Base-by-base conservation (phyloP, 2,113 vertebrate species). In the Pan troglodytes region DNA sequence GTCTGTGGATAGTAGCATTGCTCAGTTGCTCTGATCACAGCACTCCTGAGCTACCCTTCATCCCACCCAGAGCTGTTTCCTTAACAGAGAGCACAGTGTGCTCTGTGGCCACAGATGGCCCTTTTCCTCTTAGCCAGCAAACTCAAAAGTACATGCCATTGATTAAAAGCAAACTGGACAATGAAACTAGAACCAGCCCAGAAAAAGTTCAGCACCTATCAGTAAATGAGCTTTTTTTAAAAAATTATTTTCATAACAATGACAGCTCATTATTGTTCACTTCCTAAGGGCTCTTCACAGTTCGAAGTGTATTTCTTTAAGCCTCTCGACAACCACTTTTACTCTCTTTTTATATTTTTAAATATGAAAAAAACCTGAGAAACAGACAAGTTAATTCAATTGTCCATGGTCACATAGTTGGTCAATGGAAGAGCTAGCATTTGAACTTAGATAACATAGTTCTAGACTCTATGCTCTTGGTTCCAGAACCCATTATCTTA, bases 101-200 rank as follows among this genome's bases (percentile, higher is more conserved):
- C 38, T 52, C 75, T 22, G 27, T 0, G 1, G 10, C n/a, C 30
- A 61, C 50, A 76, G 78, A 61, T 57, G 67, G 8, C 13, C 3
- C 80, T 73, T 68, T 73, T 20, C 75, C n/a, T 75, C 18, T 45
- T 20, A 59, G 11, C 23, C 70, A 82, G 83, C 25, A 59, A 85
- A 81, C 35, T 70, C 70, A 80, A 38, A 92, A 88, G n/a, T 76
- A 38, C 2, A 4, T 3, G 48, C 18, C 38, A 78, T 4, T 82
- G 55, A 83, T 72, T 67, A 76, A 84, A 96, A 96, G 45, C 82
- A 91, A 85, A 59, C 25, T 18, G 84, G 90, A 83, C 64, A 68
- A 67, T n/a, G 50, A 61, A 90, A 84, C 70, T 72, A 96, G 80
- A 90, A 52, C 43, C 20, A 32, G 50, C 40, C 32, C 61, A 70